Evolutionary conservation across 2,888 invertebrate species (phyloP), one percentile per base, ranked within the genome.

Genomic region (Mamestra brassicae): DNA sequence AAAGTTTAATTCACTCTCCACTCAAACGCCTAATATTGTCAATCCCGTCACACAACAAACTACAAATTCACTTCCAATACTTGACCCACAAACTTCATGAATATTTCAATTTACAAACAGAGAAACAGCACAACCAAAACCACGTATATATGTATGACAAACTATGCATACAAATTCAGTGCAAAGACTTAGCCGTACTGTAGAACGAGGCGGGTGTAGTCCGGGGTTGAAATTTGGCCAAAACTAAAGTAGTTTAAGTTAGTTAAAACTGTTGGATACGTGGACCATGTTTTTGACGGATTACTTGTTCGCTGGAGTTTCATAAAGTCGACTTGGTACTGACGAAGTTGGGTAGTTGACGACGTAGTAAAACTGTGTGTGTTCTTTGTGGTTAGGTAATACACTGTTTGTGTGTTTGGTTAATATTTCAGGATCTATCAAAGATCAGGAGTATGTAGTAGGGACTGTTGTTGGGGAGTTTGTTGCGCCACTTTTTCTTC

Each of bases 221-320:
- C 52, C 60, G 57, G 52, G 65, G 62, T 67, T 81, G 68, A 81
- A 83, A 83, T 84, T 86, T 78, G 78, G 76, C 78, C 80, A 73
- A 84, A 87, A 88, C 88, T 87, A 87, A 90, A 90, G 87, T 88
- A 89, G 90, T 90, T 89, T 87, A 91, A 92, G 89, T 91, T 90
- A 85, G 87, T 86, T 89, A 88, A 88, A 90, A 91, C 88, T 88
- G 89, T 86, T 85, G 84, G 87, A 89, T 91, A 89, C 89, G 90
- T 90, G 90, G 89, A 90, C 87, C 89, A 89, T 93, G 93, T 92
- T 93, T 93, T 92, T 94, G 94, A 94, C 90, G 92, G 92, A 94
- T 94, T 93, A 93, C 91, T 91, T 89, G 85, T 85, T 85, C 81
- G 87, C 71, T 52, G 61, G 52, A 85, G 82, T 83, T 85, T 71